phyloP scores from a whole-genome alignment of 2,797 vertebrate species.

The Lates japonicus region DNA sequence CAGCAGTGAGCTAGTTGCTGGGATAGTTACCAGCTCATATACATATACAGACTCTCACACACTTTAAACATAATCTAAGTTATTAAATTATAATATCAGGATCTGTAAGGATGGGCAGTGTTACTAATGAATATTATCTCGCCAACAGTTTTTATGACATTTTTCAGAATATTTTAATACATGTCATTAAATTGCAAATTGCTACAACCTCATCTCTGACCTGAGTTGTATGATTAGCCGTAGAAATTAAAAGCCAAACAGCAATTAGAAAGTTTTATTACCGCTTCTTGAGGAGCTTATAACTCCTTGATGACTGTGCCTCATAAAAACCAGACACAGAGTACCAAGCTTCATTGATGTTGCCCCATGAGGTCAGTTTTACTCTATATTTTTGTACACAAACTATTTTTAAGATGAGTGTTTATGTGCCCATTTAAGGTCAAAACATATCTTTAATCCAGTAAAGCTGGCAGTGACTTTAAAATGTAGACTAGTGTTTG shows the following conservation, averaged over 20 bases:
- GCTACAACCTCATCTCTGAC: slow-evolving; percentile 31
- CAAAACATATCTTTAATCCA: slow-evolving; percentile 13
- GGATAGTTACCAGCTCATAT: slow-evolving; percentile 50
- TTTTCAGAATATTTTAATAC: slow-evolving; percentile 41
- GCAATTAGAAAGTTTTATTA: slow-evolving; percentile 46
- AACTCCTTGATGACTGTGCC: slow-evolving; percentile 31
- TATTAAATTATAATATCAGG: slow-evolving; percentile 9
- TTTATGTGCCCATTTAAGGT: slow-evolving; percentile 1
- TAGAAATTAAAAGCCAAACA: slow-evolving; percentile 33
- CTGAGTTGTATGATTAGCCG: slow-evolving; percentile 22
- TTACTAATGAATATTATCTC: slow-evolving; percentile 2
- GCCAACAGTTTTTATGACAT: slow-evolving; percentile 38
- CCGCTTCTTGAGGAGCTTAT: slow-evolving; percentile 27
- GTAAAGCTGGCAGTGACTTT: neutral
- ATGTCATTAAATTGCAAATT: slow-evolving; percentile 31
- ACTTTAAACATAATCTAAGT: neutral
- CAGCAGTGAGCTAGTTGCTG: slow-evolving; percentile 63
- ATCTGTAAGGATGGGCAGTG: slow-evolving; percentile 1
- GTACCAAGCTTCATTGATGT: neutral
- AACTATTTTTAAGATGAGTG: neutral
- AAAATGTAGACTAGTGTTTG: slow-evolving; percentile 12
- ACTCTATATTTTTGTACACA: neutral
- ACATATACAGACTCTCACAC: slow-evolving; percentile 24
- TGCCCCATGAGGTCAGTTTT: slow-evolving; percentile 5
- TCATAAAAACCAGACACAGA: slow-evolving; percentile 37